These are phyloP conservation scores for Drosophila neotestacea DNA, from an alignment of 2,888 invertebrate genomes.

Conservation along the genomic window DNA sequence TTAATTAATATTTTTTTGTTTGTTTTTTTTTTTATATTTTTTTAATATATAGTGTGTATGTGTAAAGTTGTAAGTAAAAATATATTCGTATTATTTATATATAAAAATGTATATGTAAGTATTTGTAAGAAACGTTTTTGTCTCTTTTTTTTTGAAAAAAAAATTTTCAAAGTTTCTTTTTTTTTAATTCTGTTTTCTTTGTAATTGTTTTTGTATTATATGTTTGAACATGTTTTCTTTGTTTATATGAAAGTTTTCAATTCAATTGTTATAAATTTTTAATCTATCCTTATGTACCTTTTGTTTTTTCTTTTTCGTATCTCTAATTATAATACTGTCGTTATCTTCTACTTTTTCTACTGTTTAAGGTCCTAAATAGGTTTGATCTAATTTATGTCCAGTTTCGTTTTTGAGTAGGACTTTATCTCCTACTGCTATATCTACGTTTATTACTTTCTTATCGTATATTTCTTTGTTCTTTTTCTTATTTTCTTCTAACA, in stretches of 20 bases:
- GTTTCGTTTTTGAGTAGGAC: not conserved
- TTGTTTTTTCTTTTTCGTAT: too few relatives aligned
- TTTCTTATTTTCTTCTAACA: not conserved
- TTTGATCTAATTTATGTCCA: not conserved
- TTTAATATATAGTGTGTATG: conserved; percentile 4
- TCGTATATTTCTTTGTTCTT: not conserved
- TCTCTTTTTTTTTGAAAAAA: not conserved
- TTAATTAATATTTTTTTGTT: too few relatives aligned
- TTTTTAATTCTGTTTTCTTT: conserved; percentile 4
- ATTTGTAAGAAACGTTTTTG: conserved; percentile 1
- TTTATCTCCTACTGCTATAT: not conserved
- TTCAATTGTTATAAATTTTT: too few relatives aligned
- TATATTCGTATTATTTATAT: not conserved
- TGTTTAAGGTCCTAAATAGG: not conserved
- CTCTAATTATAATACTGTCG: too few relatives aligned
- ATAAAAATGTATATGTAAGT: conserved; percentile 1
- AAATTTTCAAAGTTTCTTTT: too few relatives aligned
- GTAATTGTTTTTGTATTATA: conserved; percentile 6
- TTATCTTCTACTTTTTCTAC: not conserved
- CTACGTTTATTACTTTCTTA: not conserved
- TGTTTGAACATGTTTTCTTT: too few relatives aligned
- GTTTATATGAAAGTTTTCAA: too few relatives aligned
- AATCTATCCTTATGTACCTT: too few relatives aligned
- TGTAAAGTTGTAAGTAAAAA: too few relatives aligned
- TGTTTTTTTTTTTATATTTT: not conserved